Base-by-base conservation (phyloP, 1,140 invertebrate genomes). In the Palaemon carinicauda region DNA sequence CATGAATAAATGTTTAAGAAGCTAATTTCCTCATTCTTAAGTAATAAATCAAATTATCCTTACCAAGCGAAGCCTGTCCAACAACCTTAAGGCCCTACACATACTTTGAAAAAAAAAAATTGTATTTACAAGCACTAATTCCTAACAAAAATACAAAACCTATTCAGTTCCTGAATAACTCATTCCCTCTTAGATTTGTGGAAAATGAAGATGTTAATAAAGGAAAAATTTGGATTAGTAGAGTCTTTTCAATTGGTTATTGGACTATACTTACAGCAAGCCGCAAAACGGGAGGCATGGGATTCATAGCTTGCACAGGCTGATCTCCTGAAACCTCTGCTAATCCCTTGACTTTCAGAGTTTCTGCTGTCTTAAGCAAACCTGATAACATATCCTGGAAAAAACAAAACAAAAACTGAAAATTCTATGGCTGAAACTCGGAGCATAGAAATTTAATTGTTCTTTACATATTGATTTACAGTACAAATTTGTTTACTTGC, bases 321-420 rank as follows among this genome's bases (percentile, higher is more conserved):
- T 87, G 85, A 33, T 86, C 87, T 10, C 89, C 96, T 82, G 95
- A 96, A 3, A 97, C 96, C 91, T 97, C 96, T 53, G 96, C 96
- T 24, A 98, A 92, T 0, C 97, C 97, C 92, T 98, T 98, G 87
- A 98, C 96, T 91, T 96, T 94, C 12, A 98, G 92, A 91, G 97
- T 96, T 92, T 98, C 96, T 1, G 97, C 97, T 80, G 96, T 97
- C 92, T 97, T 97, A 90, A 98, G 91, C 73, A 98, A 92, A 41
- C 96, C 96, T 19, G 96, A 95, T 73, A 98, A 91, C 91, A 96
- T 95, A 75, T 95, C 95, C 95, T 97, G 80, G 83, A 91, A 88
- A 50, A 19, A 73, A 73, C 29, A 84, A 87, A 90, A 88, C 50
- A 56, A 29, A 60, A 53, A 53, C 3, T 24, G 41, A 77, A 27